Conservation (phyloP, 2,888 invertebrate genomes). For the Yponomeuta evonymella region DNA sequence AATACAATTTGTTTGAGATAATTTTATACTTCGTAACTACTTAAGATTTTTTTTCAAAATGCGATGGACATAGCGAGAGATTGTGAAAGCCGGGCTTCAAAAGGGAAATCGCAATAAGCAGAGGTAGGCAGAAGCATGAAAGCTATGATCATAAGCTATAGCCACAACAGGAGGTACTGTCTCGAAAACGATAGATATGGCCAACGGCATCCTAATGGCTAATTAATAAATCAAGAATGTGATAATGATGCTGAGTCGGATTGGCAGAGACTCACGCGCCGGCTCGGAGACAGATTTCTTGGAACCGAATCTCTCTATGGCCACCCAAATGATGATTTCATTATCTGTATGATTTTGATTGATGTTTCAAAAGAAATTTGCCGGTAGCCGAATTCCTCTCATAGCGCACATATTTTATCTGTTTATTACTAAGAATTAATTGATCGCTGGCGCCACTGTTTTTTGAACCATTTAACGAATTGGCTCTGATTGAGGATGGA, state of each 20-base stretch:
- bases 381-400: constrained; percentile 63
- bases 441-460: constrained; percentile 69
- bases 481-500: too few species aligned
- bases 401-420: constrained; percentile 64
- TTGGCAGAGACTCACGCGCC: constrained; percentile 14
- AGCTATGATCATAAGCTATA: too few species aligned
- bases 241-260: constrained; percentile 52
- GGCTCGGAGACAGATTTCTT: constrained; percentile 47
- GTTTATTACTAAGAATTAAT: constrained; percentile 73
- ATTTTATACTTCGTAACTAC: too few species aligned
- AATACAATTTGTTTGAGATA: too few species aligned
- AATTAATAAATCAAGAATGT: constrained; percentile 75
- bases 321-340: constrained; percentile 77
- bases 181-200: neutral
- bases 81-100: too few species aligned
- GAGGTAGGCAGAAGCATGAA: too few species aligned
- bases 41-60: too few species aligned
- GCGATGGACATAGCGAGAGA: too few species aligned
- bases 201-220: constrained; percentile 34
- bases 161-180: too few species aligned
- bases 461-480: constrained; percentile 35
- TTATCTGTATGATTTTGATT: constrained; percentile 76
- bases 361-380: constrained; percentile 70
- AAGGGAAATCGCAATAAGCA: too few species aligned
- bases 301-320: constrained; percentile 65